Conservation (phyloP, 2,888 invertebrate species). For the Leptarthrus brevirostris region DNA sequence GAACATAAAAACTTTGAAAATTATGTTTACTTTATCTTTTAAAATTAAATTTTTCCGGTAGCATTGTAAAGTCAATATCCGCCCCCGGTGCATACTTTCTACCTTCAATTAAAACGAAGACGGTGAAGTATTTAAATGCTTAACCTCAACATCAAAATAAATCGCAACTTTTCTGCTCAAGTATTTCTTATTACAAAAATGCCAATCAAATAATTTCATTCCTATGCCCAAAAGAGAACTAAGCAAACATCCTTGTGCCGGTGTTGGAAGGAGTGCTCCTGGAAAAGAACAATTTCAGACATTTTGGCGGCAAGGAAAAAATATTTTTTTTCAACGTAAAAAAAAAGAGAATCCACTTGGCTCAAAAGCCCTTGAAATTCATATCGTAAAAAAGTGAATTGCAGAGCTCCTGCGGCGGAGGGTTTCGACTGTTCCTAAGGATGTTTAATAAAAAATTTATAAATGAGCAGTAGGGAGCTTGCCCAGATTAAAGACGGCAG, state of each 20-base stretch:
- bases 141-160: constrained; percentile 48
- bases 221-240: constrained; percentile 35
- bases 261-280: neutral
- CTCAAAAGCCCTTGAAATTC: constrained; percentile 55
- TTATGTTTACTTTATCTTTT: neutral
- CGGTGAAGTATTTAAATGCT: constrained; percentile 36
- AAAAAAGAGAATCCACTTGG: constrained; percentile 53
- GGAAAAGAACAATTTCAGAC: constrained; percentile 54
- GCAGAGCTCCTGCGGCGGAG: constrained; percentile 55
- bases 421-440: constrained; percentile 56
- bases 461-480: constrained; percentile 57
- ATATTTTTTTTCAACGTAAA: constrained; percentile 33
- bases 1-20: neutral
- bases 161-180: constrained; percentile 47
- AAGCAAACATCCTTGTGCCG: constrained; percentile 28
- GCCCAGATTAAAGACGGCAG: constrained; percentile 56
- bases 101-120: constrained; percentile 33
- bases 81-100: neutral
- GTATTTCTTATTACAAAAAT: constrained; percentile 49
- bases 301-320: constrained; percentile 51
- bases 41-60: neutral
- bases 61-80: neutral
- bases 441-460: constrained; percentile 59
- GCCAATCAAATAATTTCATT: constrained; percentile 54
- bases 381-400: constrained; percentile 53